These are phyloP conservation scores for Chionodraco myersi DNA, from an alignment of 2,113 vertebrate species.

Conservation along the genomic window DNA sequence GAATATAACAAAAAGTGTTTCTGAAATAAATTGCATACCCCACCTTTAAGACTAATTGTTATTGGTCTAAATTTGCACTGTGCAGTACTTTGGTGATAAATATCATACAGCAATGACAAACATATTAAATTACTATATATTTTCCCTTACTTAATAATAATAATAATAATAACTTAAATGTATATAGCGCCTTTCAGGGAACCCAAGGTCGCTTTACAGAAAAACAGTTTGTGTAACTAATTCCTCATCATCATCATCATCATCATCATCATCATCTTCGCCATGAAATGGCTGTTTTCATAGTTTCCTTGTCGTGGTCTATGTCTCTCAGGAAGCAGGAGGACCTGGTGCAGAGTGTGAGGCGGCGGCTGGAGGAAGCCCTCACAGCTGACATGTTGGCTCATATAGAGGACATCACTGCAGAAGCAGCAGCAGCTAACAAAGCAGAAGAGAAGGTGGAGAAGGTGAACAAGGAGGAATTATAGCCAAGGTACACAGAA, in stretches of 20 bases:
- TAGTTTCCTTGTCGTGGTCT: not conserved
- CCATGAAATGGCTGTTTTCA: not conserved
- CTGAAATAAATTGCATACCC: too few species aligned
- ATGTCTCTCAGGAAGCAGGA: conserved; percentile 91
- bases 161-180: too few species aligned
- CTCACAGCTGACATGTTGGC: conserved; percentile 97
- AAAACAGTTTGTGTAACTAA: not conserved
- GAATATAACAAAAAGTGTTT: too few species aligned
- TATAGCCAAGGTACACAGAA: conserved; percentile 85
- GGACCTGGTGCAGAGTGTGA: conserved; percentile 94
- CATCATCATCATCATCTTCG: not conserved
- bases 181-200: too few species aligned
- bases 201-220: too few species aligned
- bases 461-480: conserved; percentile 86
- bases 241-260: not conserved
- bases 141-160: not conserved
- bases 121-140: not conserved
- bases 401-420: conserved; percentile 89
- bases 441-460: conserved; percentile 65
- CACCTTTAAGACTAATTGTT: too few species aligned
- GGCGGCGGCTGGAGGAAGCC: conserved; percentile 94
- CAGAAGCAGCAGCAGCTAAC: conserved; percentile 75
- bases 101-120: too few species aligned
- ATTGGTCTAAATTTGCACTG: too few species aligned
- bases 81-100: too few species aligned